Evolutionary conservation across 37 sponge, comb jelly and placozoan species (phyloP).

Genomic region (Crambe crambe): DNA sequence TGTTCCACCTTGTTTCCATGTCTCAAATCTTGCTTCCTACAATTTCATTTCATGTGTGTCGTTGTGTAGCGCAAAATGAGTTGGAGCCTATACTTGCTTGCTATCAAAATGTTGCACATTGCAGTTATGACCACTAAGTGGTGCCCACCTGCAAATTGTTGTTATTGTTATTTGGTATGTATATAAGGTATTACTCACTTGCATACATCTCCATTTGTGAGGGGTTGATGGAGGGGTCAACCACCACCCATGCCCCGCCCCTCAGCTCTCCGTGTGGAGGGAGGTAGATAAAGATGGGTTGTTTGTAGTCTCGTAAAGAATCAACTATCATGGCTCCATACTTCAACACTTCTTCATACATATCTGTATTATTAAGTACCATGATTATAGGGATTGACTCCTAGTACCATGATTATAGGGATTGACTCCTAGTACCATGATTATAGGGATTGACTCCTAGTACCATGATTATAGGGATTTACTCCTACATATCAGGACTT

Average conservation of each 20-base stretch:
- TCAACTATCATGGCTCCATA: slow-evolving; percentile 98
- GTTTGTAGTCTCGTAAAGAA: slow-evolving; percentile 79
- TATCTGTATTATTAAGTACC: slow-evolving; percentile 57
- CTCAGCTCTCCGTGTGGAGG: slow-evolving; percentile 97
- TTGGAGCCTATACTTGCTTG: too few relatives aligned
- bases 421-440: not conserved
- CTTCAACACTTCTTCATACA: slow-evolving; percentile 97
- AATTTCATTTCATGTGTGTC: too few relatives aligned
- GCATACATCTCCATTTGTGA: slow-evolving; percentile 98
- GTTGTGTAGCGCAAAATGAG: too few relatives aligned
- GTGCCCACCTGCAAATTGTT: too few relatives aligned
- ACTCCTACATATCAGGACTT: too few relatives aligned
- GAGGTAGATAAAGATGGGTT: slow-evolving; percentile 91
- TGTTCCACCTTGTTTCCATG: too few relatives aligned
- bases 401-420: not conserved
- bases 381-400: not conserved
- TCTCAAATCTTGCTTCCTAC: too few relatives aligned
- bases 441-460: not conserved
- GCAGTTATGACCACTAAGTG: too few relatives aligned
- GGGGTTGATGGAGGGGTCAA: slow-evolving; percentile 97
- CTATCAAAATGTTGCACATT: too few relatives aligned
- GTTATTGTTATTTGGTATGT: too few relatives aligned
- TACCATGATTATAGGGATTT: not conserved
- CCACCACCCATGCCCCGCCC: slow-evolving; percentile 99
- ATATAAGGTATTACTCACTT: slow-evolving; percentile 57